These are phyloP conservation scores for Xyliphius kryptos DNA, from an alignment of 2,113 vertebrate genomes.

Conservation along the genomic window DNA sequence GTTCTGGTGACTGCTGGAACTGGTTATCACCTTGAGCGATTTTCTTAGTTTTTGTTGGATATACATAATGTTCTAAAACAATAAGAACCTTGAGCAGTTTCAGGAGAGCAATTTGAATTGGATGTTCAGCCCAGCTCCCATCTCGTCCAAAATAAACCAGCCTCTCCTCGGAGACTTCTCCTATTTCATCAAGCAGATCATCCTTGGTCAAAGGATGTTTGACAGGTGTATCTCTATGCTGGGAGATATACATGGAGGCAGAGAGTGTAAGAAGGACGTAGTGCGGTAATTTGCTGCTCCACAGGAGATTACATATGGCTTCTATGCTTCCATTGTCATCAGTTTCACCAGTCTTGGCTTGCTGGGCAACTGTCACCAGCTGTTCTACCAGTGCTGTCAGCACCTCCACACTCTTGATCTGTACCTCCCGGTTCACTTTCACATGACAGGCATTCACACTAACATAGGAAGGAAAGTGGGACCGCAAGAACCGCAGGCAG, in stretches of 20 bases:
- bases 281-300: constrained; percentile 79
- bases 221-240: constrained; percentile 53
- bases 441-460: constrained; percentile 72
- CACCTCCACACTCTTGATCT: constrained; percentile 90
- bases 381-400: constrained; percentile 76
- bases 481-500: constrained; percentile 84
- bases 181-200: constrained; percentile 52
- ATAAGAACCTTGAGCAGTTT: constrained; percentile 89
- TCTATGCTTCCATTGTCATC: constrained; percentile 52
- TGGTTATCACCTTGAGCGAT: constrained; percentile 56
- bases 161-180: constrained; percentile 73
- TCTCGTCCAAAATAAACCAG: constrained; percentile 77
- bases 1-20: not conserved
- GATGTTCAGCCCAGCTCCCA: constrained; percentile 82
- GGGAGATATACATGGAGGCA: constrained; percentile 85
- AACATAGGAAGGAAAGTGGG: constrained; percentile 83
- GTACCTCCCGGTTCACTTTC: constrained; percentile 86
- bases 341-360: constrained; percentile 43
- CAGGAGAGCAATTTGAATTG: constrained; percentile 86
- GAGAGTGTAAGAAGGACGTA: constrained; percentile 82
- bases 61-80: constrained; percentile 79
- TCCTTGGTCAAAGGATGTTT: not conserved
- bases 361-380: constrained; percentile 64
- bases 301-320: constrained; percentile 67
- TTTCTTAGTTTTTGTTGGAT: constrained; percentile 57